A percentile compares a stretch with the other conserved stretches of the same genome.
phyloP scores from a whole-genome alignment of 2,888 invertebrate species.

The Ormyrus rosae region DNA sequence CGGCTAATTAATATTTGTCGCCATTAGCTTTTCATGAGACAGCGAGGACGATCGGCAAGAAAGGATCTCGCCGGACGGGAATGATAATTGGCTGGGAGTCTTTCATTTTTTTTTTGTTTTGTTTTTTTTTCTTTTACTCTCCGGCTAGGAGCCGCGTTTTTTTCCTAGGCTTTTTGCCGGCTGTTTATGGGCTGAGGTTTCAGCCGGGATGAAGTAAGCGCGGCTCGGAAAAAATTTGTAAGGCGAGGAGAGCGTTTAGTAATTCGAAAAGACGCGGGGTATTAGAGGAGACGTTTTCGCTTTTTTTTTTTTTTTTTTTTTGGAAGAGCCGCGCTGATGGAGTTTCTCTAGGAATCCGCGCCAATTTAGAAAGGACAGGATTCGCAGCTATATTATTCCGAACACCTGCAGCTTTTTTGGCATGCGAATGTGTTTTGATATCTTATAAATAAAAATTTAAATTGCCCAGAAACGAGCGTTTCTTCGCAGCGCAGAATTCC shows the following conservation, averaged over 20 bases:
- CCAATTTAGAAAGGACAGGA: constrained; percentile 7
- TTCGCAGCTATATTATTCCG: neutral
- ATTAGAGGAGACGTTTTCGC: constrained; percentile 6
- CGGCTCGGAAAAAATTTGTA: constrained; percentile 23
- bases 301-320: constrained; percentile 2
- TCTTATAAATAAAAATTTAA: constrained; percentile 15
- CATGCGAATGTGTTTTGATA: neutral
- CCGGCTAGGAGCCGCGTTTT: no score
- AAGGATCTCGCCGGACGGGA: constrained; percentile 28
- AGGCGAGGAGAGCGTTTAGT: constrained; percentile 1
- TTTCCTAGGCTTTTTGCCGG: neutral
- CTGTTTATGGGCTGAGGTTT: constrained; percentile 31
- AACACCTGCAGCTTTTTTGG: constrained; percentile 31
- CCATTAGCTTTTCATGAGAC: constrained; percentile 62
- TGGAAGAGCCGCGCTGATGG: neutral
- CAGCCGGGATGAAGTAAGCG: neutral
- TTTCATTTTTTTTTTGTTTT: neutral
- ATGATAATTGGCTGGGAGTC: constrained; percentile 58
- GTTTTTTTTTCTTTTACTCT: neutral
- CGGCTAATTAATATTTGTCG: constrained; percentile 74
- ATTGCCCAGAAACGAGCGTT: neutral
- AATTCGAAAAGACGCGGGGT: neutral
- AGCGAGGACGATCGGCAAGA: constrained; percentile 9
- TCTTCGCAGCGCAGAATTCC: no score
- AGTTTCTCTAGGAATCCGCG: constrained; percentile 7